Base-by-base conservation (phyloP, 2,888 invertebrate genomes). In the Myopa tessellatipennis region DNA sequence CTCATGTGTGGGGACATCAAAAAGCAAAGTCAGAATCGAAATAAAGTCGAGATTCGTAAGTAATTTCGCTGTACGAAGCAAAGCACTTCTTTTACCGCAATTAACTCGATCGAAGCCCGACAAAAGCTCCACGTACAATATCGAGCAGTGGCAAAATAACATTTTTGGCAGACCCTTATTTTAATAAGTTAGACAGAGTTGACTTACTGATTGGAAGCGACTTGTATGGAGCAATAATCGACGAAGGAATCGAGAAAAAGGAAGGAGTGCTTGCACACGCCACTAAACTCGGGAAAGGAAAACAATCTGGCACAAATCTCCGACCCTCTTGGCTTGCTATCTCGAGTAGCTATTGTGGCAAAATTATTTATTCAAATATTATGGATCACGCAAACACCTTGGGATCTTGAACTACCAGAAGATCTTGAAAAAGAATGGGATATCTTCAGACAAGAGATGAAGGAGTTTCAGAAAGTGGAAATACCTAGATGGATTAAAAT, bases 301-400 rank as follows among this genome's bases (percentile, higher is more conserved):
- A 87, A 85, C 76, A 82, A 63, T 34, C 12, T 63, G 16, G 58
- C 58, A 58, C 14, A n/a, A 58, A 58, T 58, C n/a, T 63, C 26
- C 26, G 26, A 63, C 12, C 78, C 71, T 4, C 18, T 71, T 0
- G 79, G 74, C 4, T 40, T 40, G 45, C 36, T 77, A 18, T 65
- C 67, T n/a, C 77, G 74, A 12, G 50, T 77, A 36, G 71, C 67
- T 4, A 12, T 72, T 14, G 38, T 45, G 3, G 74, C 77, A 7
- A 79, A 79, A 34, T n/a, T 77, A 26, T 26, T 26, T 26, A 26
- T 26, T 26, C 26, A 26, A 26, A 26, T 1, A 26, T 26, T 26
- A 26, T 26, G 26, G 26, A 26, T 26, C 26, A 26, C 26, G 26
- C 26, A 1, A 26, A 26, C 1, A 26, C 26, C 26, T 26, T 26